phyloP scores from a whole-genome alignment of 2,888 invertebrate genomes.

The Taphrorychus bicolor region DNA sequence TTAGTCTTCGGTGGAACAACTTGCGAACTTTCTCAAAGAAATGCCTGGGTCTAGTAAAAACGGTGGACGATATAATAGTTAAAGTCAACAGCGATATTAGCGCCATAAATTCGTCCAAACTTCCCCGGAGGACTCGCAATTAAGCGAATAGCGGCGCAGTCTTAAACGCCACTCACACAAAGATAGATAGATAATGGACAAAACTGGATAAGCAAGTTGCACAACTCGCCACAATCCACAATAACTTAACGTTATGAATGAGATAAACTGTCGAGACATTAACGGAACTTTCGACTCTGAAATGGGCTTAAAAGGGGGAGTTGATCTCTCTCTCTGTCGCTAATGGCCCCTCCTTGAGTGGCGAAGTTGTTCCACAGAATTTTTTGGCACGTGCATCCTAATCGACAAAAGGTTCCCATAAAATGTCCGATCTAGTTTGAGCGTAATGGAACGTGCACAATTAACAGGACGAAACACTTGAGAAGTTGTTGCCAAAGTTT shows the following conservation, averaged over 20 bases:
- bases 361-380: not conserved
- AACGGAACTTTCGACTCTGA: slow-evolving; percentile 24
- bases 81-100: slow-evolving; percentile 10
- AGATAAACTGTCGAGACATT: slow-evolving; percentile 36
- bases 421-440: not conserved
- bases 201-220: slow-evolving; percentile 34
- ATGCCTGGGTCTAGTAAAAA: not conserved
- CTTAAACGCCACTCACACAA: slow-evolving; percentile 29
- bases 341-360: slow-evolving; percentile 4
- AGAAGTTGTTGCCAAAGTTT: not conserved
- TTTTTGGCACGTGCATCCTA: not conserved
- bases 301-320: not conserved
- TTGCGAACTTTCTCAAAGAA: not conserved
- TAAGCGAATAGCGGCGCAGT: slow-evolving; percentile 18
- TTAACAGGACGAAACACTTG: not conserved
- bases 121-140: slow-evolving; percentile 17
- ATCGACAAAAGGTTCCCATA: not conserved
- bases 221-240: slow-evolving; percentile 31
- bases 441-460: not conserved
- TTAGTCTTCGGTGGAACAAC: not conserved
- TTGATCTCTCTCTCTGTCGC: not conserved
- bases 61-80: not conserved
- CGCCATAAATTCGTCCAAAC: slow-evolving; percentile 15
- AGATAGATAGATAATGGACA: slow-evolving; percentile 34
- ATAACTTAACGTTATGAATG: slow-evolving; percentile 38